These are phyloP conservation scores for Phyllostomus discolor DNA, from an alignment of 2,113 vertebrate species.

Conservation along the genomic window DNA sequence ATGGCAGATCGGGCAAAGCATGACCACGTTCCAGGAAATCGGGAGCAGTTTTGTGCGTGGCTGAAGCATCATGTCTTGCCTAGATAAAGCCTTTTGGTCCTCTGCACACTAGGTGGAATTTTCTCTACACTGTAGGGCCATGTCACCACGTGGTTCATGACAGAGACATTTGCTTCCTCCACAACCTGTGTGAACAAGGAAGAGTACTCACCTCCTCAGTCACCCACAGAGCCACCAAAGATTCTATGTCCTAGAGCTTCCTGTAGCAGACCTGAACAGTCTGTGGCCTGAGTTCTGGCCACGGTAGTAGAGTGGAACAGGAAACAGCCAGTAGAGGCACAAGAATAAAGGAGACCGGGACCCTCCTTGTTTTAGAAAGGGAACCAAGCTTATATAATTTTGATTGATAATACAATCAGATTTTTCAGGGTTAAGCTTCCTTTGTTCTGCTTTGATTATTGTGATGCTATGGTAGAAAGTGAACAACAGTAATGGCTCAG, in stretches of 20 bases:
- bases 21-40: not conserved
- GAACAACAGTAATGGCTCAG: not conserved
- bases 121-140: not conserved
- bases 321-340: not conserved
- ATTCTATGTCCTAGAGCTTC: constrained; percentile 3
- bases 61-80: not conserved
- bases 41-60: not conserved
- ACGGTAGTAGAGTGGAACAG: not conserved
- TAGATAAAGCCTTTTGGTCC: not conserved
- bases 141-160: constrained; percentile 23
- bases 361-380: not conserved
- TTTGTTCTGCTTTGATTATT: not conserved
- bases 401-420: not conserved
- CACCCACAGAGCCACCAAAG: constrained; percentile 9
- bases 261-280: not conserved
- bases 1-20: not conserved
- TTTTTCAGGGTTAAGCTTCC: not conserved
- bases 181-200: not conserved
- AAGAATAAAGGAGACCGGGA: not conserved
- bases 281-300: not conserved
- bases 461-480: not conserved
- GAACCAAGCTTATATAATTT: not conserved
- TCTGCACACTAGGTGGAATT: constrained; percentile 3
- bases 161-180: constrained; percentile 29
- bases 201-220: not conserved